phyloP scores from a whole-genome alignment of 2,888 invertebrate genomes.

The Drosophila melanosoma region DNA sequence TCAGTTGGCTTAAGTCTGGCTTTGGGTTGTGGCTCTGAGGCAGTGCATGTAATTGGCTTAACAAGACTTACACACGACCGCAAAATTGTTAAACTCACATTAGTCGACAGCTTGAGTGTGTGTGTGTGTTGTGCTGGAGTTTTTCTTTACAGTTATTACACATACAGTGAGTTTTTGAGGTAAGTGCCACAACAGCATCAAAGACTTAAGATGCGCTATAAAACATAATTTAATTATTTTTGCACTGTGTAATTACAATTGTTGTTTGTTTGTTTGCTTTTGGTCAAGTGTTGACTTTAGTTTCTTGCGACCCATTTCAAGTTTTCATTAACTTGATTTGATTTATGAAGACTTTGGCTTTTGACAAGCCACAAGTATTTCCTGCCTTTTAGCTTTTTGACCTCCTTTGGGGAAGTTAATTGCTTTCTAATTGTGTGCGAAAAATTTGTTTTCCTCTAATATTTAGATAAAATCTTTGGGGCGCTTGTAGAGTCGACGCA shows the following conservation, averaged over 20 bases:
- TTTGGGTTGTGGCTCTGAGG: conserved; percentile 18
- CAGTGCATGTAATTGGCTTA: conserved; percentile 73
- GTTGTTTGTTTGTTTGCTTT: conserved; percentile 17
- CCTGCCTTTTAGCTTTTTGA: conserved; percentile 18
- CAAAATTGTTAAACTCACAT: conserved; percentile 75
- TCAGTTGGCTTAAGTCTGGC: conserved; percentile 44
- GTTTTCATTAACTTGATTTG: conserved; percentile 62
- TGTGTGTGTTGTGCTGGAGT: conserved; percentile 32
- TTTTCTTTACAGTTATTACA: conserved; percentile 68
- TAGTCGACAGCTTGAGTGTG: conserved; percentile 39
- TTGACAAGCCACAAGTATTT: conserved; percentile 51
- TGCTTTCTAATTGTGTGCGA: conserved; percentile 65
- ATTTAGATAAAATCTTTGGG: conserved; percentile 34
- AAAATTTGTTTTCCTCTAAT: conserved; percentile 32
- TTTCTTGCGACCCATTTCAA: conserved; percentile 43
- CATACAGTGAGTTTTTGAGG: conserved; percentile 38
- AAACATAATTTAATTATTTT: conserved; percentile 76
- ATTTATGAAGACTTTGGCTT: conserved; percentile 66
- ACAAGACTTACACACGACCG: conserved; percentile 69
- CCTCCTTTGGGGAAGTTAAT: conserved; percentile 48
- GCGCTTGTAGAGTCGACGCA: conserved; percentile 31
- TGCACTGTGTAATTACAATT: conserved; percentile 63
- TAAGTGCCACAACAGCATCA: conserved; percentile 36
- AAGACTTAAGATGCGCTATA: conserved; percentile 56
- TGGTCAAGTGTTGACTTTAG: conserved; percentile 48